Base-by-base conservation (phyloP, 2,113 vertebrate species). In the Hippocampus comes region DNA sequence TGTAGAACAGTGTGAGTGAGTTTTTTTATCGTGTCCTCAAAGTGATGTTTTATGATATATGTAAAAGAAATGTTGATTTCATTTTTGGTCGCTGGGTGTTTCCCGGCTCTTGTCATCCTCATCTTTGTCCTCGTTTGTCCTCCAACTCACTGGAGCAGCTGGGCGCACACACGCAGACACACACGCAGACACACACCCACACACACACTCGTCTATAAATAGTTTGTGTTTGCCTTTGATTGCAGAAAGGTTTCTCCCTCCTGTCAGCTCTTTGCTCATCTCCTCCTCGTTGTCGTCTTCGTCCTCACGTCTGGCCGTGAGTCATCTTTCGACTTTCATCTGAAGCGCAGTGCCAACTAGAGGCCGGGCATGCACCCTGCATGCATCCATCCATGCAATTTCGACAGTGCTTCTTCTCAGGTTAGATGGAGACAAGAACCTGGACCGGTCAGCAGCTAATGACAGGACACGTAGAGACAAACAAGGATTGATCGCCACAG, bases 151-250 rank as follows among this genome's bases (percentile, higher is more conserved):
- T 41, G 41, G 43, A 38, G 67, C 67, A 77, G 70, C 74, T 74
- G 74, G 5, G 74, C 63, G 38, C 43, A 53, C 34, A 6, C 34
- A 38, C 34, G 2, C 34, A 75, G 60, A 48, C 43, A 53, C 34
- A 6, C 34, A 38, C 34, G 2, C 34, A 75, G 60, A 48, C 59
- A 20, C 57, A 12, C 41, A 43, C 59, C 38, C 51, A n/a, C 42
- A 43, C 60, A 41, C 41, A n/a, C 38, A n/a, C 34, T 56, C 25
- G 59, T 34, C 78, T 81, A 86, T 81, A 83, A 86, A 86, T 83
- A 84, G 77, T 23, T 30, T 27, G 57, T 73, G 61, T 61, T 78
- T 79, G 76, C 79, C 71, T 80, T 73, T 75, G 38, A 20, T 72
- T 75, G 30, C 75, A 69, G 53, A 74, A 64, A 73, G 71, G 55